Base-by-base conservation (phyloP, 2,797 vertebrate genomes). In the Neostethus bicornis region DNA sequence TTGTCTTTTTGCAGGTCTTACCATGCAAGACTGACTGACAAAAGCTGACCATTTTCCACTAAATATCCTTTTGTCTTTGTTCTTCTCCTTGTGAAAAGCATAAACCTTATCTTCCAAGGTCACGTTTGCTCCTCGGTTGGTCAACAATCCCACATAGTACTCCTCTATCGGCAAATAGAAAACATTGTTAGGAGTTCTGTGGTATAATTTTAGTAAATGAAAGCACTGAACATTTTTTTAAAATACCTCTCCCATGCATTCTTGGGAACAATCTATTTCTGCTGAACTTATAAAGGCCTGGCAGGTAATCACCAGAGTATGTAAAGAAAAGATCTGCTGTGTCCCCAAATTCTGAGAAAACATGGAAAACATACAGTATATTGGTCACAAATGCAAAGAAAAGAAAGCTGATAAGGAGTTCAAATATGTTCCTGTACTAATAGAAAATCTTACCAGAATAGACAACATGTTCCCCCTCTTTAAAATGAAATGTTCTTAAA, bases 1-100 rank as follows among this genome's bases (percentile, higher is more conserved):
- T 26, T 51, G 24, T 9, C 7, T 14, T n/a, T n/a, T 4, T 17
- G 5, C 19, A 4, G 29, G 4, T 2, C 76, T 85, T 69, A 93
- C 92, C 88, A 54, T 73, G 74, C 92, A 93, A 66, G 90, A 71
- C 61, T 75, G 89, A 10, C 81, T 79, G 14, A 93, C 86, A 29
- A 70, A 83, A 0, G 92, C 73, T 12, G 80, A 31, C 90, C 90
- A 92, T 29, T 70, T 54, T 0, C 77, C 51, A 14, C 51, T 59
- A 17, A 65, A 44, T 4, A 37, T 0, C 5, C 13, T 16, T 0
- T 0, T 0, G 21, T 77, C 70, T 29, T 0, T 7, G 24, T 54
- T 85, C 52, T 68, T 87, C 81, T 92, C 85, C 7, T 41, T 81
- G 20, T 89, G 90, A 37, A 93, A 92, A 25, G 70, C 77, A 51